These are phyloP conservation scores for Quadriops clusia DNA, from an alignment of 2,888 invertebrate genomes.

Conservation along the genomic window DNA sequence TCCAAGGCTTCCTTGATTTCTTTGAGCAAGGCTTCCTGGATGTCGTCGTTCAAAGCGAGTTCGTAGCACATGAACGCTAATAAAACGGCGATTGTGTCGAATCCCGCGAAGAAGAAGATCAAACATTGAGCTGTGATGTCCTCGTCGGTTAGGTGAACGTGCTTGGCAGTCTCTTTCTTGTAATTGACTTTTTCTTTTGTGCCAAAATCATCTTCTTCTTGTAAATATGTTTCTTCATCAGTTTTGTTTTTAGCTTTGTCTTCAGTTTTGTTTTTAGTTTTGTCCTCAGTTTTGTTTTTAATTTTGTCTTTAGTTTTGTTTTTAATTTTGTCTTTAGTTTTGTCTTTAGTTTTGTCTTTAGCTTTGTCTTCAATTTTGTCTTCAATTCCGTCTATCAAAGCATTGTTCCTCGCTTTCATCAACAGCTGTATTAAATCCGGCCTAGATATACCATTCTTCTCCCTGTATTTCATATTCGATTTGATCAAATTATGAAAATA, in stretches of 20 bases:
- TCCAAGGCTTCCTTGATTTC: slow-evolving; percentile 32
- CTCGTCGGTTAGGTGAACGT: slow-evolving; percentile 28
- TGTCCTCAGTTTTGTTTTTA: too few species aligned
- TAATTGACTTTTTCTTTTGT: slow-evolving; percentile 11
- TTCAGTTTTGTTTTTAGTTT: too few species aligned
- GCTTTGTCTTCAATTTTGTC: slow-evolving; percentile 7
- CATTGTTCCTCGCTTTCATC: slow-evolving; percentile 40
- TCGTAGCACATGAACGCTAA: slow-evolving; percentile 43
- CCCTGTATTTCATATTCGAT: slow-evolving; percentile 17
- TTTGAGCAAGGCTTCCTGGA: slow-evolving; percentile 41
- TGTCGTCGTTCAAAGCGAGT: slow-evolving; percentile 44
- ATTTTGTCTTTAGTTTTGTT: too few species aligned
- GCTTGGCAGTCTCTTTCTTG: slow-evolving; percentile 4
- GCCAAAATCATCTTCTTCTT: slow-evolving; percentile 13
- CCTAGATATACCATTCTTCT: slow-evolving; percentile 19
- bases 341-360: too few species aligned
- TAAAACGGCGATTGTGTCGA: slow-evolving; percentile 36
- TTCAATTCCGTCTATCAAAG: slow-evolving; percentile 5
- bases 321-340: too few species aligned
- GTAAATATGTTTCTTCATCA: slow-evolving; percentile 13
- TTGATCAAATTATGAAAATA: slow-evolving; percentile 18
- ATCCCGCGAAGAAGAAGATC: slow-evolving; percentile 40
- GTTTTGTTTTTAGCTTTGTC: too few species aligned
- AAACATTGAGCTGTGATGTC: slow-evolving; percentile 46
- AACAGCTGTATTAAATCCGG: slow-evolving; percentile 42